Conservation (phyloP, 2,888 invertebrate genomes). For the Rambutsinella grinnellia region DNA sequence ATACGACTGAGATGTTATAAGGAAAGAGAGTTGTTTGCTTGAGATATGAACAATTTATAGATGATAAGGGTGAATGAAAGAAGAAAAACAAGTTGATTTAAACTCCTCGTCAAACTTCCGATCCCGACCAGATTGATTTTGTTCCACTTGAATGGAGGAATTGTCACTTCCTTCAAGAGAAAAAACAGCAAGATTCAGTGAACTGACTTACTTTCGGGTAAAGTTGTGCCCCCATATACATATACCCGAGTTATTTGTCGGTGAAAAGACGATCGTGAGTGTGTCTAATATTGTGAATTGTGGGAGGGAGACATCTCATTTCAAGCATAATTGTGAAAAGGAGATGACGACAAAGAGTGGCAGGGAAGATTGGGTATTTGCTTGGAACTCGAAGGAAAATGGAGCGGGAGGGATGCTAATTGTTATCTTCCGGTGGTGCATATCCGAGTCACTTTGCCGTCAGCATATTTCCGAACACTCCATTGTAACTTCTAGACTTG, state of each 20-base stretch:
- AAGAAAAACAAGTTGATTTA: neutral
- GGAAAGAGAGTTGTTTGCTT: no score
- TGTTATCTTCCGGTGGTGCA: no score
- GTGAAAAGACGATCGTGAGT: no score
- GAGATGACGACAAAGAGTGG: neutral
- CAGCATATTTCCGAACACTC: neutral
- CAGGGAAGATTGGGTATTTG: neutral
- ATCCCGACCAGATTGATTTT: neutral
- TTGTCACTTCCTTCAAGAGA: neutral
- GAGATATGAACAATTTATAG: neutral
- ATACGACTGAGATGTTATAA: no score
- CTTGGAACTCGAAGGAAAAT: neutral
- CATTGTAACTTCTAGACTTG: no score
- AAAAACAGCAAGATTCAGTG: neutral
- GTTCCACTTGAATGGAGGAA: neutral
- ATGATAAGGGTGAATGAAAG: neutral
- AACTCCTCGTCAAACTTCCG: neutral
- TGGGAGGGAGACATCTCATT: neutral
- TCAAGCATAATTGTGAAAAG: neutral
- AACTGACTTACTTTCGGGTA: no score
- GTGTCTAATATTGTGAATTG: no score
- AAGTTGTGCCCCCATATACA: no score
- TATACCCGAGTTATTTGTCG: no score
- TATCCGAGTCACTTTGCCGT: neutral
- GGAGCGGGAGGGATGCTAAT: neutral